Percentiles rank a stretch among this genome's conserved stretches.
Evolutionary conservation across 2,797 vertebrate species (phyloP).

Genomic region (Siniperca scherzeri): DNA sequence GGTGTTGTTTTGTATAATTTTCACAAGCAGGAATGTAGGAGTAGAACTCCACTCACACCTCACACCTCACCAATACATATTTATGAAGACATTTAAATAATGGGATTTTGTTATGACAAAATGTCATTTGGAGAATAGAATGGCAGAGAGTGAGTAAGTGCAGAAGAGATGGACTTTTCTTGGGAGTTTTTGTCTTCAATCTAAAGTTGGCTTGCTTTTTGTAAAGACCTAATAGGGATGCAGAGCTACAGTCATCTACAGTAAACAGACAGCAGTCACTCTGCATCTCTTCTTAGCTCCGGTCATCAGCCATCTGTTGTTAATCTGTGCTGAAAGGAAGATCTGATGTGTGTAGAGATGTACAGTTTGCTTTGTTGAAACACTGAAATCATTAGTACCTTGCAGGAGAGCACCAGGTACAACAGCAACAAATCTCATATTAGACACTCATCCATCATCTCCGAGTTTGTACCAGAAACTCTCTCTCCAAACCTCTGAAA

Average conservation of each 20-base stretch:
- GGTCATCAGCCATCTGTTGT: not conserved
- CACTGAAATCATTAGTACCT: not conserved
- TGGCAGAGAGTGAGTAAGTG: not conserved
- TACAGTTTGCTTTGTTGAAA: not conserved
- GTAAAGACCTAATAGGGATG: not conserved
- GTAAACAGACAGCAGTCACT: not conserved
- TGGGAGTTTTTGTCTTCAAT: not conserved
- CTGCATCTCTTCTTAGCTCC: too few relatives aligned
- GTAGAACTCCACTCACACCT: conserved; percentile 11
- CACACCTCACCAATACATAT: conserved; percentile 17
- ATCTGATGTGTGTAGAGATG: not conserved
- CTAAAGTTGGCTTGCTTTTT: not conserved
- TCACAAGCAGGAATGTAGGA: not conserved
- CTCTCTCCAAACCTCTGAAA: not conserved
- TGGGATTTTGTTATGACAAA: conserved; percentile 17
- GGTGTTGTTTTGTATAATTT: conserved; percentile 9
- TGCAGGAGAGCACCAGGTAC: not conserved
- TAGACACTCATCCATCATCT: conserved; percentile 2
- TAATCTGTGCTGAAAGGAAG: not conserved
- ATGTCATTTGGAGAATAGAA: not conserved
- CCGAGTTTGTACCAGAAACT: not conserved
- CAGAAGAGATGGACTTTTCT: not conserved
- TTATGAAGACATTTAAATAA: conserved; percentile 35
- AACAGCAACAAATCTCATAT: not conserved
- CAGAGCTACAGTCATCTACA: too few relatives aligned